phyloP scores from a whole-genome alignment of 2,113 vertebrate genomes.

The Petaurus breviceps region DNA sequence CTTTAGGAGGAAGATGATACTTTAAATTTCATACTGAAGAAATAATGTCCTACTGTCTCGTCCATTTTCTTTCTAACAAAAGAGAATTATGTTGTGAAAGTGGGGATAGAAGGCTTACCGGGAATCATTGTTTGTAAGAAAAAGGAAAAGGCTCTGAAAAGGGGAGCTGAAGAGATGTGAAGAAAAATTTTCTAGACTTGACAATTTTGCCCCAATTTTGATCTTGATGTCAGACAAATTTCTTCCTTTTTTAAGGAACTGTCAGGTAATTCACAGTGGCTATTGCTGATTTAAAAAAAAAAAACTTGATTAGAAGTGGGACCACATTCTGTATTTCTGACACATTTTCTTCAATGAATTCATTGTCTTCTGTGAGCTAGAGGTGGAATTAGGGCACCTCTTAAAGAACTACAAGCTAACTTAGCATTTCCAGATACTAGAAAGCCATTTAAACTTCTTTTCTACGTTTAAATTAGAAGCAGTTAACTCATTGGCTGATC shows the following conservation, averaged over 20 bases:
- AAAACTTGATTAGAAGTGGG: not conserved
- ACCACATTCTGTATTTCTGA: slow-evolving; percentile 20
- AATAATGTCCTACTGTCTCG: not conserved
- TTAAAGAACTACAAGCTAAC: slow-evolving; percentile 27
- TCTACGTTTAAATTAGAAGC: slow-evolving; percentile 70
- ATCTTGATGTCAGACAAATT: not conserved
- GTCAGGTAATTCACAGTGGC: not conserved
- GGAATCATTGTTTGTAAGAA: not conserved
- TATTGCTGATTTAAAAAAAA: not conserved
- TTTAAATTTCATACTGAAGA: not conserved
- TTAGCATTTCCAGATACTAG: not conserved
- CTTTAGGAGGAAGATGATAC: not conserved
- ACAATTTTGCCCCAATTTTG: not conserved
- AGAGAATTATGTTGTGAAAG: not conserved
- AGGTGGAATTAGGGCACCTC: slow-evolving; percentile 31
- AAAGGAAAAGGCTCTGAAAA: not conserved
- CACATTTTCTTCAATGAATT: not conserved
- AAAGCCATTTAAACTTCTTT: slow-evolving; percentile 49
- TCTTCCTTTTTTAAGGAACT: not conserved
- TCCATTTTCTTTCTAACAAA: not conserved
- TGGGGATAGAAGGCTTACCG: not conserved
- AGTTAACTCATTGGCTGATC: slow-evolving; percentile 68
- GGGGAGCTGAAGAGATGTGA: not conserved
- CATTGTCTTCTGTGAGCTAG: slow-evolving; percentile 5
- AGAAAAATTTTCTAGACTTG: not conserved